phyloP scores from a whole-genome alignment of 2,797 vertebrate species.

The Manis javanica region DNA sequence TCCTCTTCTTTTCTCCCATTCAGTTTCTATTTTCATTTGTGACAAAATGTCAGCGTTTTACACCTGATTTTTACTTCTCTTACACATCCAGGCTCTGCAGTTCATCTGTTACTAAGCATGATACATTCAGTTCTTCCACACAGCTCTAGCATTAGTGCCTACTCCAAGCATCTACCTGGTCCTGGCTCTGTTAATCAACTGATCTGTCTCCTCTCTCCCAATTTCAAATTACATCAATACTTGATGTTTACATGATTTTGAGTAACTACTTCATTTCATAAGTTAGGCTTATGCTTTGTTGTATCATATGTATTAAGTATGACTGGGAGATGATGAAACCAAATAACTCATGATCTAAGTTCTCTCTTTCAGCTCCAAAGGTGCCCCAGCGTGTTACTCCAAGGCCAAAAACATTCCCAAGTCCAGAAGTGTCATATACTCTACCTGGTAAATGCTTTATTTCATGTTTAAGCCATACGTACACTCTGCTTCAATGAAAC shows the following conservation, averaged over 20 bases:
- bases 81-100: neutral
- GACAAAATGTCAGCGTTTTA: neutral
- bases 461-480: conserved; percentile 52
- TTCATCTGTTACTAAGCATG: neutral
- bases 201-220: neutral
- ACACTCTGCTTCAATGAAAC: neutral
- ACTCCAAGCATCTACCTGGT: neutral
- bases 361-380: conserved; percentile 84
- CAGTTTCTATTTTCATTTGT: neutral
- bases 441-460: conserved; percentile 81
- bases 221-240: neutral
- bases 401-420: conserved; percentile 80
- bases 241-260: neutral
- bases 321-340: neutral
- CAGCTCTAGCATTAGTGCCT: neutral
- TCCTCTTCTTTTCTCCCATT: neutral
- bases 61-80: neutral
- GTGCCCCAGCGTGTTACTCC: conserved; percentile 52
- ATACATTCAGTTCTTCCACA: neutral
- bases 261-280: neutral
- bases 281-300: neutral
- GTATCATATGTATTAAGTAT: neutral
- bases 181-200: neutral
- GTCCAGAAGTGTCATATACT: conserved; percentile 74
- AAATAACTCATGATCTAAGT: neutral